Base-by-base conservation (phyloP, 2,888 invertebrate species). In the Ormia ochracea region DNA sequence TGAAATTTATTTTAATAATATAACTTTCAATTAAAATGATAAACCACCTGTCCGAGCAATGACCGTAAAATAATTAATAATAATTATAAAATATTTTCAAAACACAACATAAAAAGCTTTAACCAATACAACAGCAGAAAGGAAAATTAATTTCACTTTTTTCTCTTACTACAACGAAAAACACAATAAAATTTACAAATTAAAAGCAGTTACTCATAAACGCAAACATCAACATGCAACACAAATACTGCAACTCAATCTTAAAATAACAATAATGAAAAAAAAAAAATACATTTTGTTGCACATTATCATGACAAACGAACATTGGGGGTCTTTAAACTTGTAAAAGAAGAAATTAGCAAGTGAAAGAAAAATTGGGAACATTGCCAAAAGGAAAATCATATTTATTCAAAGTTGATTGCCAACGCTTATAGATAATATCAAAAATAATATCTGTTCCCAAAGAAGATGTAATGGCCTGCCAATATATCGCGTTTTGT, bases 161-260 rank as follows among this genome's bases (percentile, higher is more conserved):
- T 17, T 26, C 21, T 33, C 33, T 59, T 26, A 48, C 26, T 28
- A 14, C 9, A 38, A 36, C 41, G 14, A 45, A 10, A 28, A n/a
- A 56, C 21, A 48, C 41, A 33, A 38, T 10, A 31, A 68, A 66
- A 68, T 12, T 23, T 7, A 9, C 14, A 52, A 54, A 41, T 63
- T 12, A 19, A 72, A 72, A 63, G 33, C 43, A 36, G 56, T 52
- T 56, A 12, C 26, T 21, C 50, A 68, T 68, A 70, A 75, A 52
- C 52, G 45, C 26, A 9, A 66, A 4, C 38, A 66, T n/a, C 50
- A 78, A 54, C 69, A 79, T 65, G 74, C 74, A 74, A 74, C 74
- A 74, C 58, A 65, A 58, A 78, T 73, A 65, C 3, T 63, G 17
- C 7, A 61, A 50, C 31, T 50, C 36, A 26, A 14, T 50, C 14